Conservation (phyloP, 2,113 vertebrate species). For the Brachionichthys hirsutus region DNA sequence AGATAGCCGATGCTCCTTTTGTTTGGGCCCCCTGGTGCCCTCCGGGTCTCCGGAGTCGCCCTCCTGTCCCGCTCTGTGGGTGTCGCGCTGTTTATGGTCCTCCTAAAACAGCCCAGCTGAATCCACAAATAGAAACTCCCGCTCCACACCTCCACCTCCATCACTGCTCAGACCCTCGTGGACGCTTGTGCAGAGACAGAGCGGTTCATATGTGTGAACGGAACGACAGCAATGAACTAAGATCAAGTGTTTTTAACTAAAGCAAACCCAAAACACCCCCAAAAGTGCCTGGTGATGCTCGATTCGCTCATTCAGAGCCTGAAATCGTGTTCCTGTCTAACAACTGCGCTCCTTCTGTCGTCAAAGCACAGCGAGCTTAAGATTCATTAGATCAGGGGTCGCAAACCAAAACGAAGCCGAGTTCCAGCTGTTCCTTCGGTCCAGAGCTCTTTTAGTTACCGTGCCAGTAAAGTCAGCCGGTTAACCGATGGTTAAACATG, state of each 20-base stretch:
- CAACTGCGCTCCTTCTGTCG: neutral
- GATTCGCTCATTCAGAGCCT: neutral
- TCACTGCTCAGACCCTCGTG: slow-evolving; percentile 4
- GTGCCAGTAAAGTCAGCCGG: too few relatives aligned
- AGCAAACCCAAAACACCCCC: too few relatives aligned
- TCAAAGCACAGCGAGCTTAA: slow-evolving; percentile 11
- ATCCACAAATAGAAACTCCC: slow-evolving; percentile 66
- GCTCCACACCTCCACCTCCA: slow-evolving; percentile 19
- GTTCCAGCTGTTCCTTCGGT: too few relatives aligned
- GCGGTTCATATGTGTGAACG: neutral
- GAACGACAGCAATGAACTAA: too few relatives aligned
- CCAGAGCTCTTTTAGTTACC: too few relatives aligned
- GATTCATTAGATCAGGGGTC: too few relatives aligned
- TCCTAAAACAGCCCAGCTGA: slow-evolving; percentile 72
- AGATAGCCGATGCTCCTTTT: slow-evolving; percentile 57
- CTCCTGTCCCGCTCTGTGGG: slow-evolving; percentile 37
- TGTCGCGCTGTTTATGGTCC: slow-evolving; percentile 61
- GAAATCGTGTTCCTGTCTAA: neutral
- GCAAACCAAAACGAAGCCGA: too few relatives aligned
- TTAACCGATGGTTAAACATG: too few relatives aligned
- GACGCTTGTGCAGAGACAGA: neutral
- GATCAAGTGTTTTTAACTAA: too few relatives aligned
- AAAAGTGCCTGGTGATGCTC: too few relatives aligned
- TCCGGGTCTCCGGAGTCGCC: slow-evolving; percentile 21
- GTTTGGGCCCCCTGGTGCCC: slow-evolving; percentile 43